Base-by-base conservation (phyloP, 2,113 vertebrate genomes). In the Colistium nudipinnis region DNA sequence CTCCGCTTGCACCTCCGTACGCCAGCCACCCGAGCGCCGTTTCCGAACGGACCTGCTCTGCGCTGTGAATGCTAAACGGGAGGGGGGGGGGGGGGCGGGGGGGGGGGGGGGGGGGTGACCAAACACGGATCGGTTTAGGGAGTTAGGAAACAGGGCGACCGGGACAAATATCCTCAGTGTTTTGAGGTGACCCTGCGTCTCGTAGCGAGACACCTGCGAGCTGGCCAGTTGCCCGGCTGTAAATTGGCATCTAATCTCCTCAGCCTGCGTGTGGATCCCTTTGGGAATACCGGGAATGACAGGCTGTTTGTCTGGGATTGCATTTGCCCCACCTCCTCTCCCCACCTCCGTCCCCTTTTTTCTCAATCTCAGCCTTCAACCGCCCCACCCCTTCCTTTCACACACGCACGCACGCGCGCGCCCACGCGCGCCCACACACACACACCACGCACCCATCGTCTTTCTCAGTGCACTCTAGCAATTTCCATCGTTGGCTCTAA, bases 241-340 rank as follows among this genome's bases (percentile, higher is more conserved):
- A 92, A 92, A 91, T 91, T 91, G 90, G 89, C 88, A 87, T 92
- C 91, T 91, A 90, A 91, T 92, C 87, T 90, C 82, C 78, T 83
- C 81, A 49, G 81, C 78, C 79, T 13, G 55, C 28, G 48, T 87
- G 76, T 28, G 62, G 56, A 71, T n/a, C 81, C 85, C 82, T 65
- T 36, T 8, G 82, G 87, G 91, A 90, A 85, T 84, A 85, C 83
- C 59, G 49, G 80, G 80, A 88, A 87, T 84, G 91, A 90, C 91
- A 93, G 87, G 86, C 84, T 91, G 91, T 89, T 92, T 92, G 88
- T 92, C 90, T 86, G 87, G 89, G 83, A 91, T 92, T 88, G 80
- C 91, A 84, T 86, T 86, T 76, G 53, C 60, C 60, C 77, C 83
- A 81, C 85, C 66, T 70, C 76, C 49, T 22, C 67, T 36, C 19